Evolutionary conservation across 2,888 invertebrate genomes (phyloP), one percentile per base, ranked within the genome.

Genomic region (Eretmocerus hayati): DNA sequence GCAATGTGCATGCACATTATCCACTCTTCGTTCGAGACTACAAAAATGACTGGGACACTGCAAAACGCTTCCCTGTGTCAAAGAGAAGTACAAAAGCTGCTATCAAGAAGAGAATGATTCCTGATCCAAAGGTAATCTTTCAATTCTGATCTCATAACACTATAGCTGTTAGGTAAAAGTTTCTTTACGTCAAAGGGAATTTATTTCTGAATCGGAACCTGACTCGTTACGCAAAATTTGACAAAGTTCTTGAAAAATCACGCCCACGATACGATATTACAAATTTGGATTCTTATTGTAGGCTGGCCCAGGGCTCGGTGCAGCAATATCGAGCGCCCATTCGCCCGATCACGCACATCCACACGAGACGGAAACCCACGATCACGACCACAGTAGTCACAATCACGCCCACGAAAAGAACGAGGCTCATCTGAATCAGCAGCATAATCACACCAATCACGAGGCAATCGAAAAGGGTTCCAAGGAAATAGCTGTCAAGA

Each of bases 281-380:
- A n/a, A n/a, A n/a, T n/a, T n/a, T n/a, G n/a, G n/a, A n/a, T n/a
- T n/a, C n/a, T n/a, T n/a, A n/a, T n/a, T n/a, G n/a, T n/a, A n/a
- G n/a, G n/a, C n/a, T n/a, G 67, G 67, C 6, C 77, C 76, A 56
- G 80, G 83, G 63, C 86, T 87, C 63, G 80, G 81, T 36, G 84
- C n/a, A n/a, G n/a, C n/a, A n/a, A n/a, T n/a, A n/a, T n/a, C n/a
- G n/a, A n/a, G n/a, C n/a, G n/a, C n/a, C n/a, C n/a, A n/a, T n/a
- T n/a, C n/a, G n/a, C 41, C 56, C 51, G 43, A 54, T 4, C 48
- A 57, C 48, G 33, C 50, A 38, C 48, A 48, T 22, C 47, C 30
- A 16, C 52, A 54, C 20, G 53, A 51, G 20, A 54, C n/a, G 54
- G 43, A 1, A n/a, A n/a, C n/a, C n/a, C 39, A 46, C 32, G 50